Evolutionary conservation across 2,113 vertebrate genomes (phyloP), one percentile per base, ranked within the genome.

Genomic region (Muntiacus reevesi): DNA sequence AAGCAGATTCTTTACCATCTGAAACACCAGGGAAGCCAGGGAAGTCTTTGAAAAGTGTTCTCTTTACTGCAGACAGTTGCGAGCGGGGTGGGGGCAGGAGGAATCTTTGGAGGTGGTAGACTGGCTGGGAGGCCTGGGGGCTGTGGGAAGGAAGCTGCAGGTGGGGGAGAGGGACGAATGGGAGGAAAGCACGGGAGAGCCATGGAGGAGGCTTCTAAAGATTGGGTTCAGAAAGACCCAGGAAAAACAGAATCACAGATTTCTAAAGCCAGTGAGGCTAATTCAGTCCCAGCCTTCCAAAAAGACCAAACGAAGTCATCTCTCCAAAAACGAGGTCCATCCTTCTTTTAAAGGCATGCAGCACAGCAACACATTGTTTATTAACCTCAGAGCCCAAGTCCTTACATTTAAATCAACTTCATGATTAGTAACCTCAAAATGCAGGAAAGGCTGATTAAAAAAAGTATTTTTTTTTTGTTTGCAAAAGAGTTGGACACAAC

Each of bases 361-460:
- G 71, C 28, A 45, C 36, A 74, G 45, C 2, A 1, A 50, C 12
- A 33, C 7, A 0, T 27, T 54, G 36, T 43, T 88, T 40, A n/a
- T 28, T 78, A 89, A 57, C 12, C 55, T 52, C 21, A 40, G 47
- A 87, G 11, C 28, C 54, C 4, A 25, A 3, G 13, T 87, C 33
- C 86, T 67, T 82, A 79, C 43, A 81, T 78, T 87, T 55, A 60
- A 95, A 12, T 87, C 78, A 89, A 57, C 71, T 15, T 7, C 11
- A 54, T 12, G 45, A 47, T 81, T 74, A 91, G 40, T 27, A 74
- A 92, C 40, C 86, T 55, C 27, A 40, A 95, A 88, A 89, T 50
- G 30, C 5, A 64, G 50, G 43, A 60, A 89, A 62, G 94, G 64
- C 2, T 50, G 45, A 28, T 71, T 55, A 25, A n/a, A 81, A 52